Conservation (phyloP, 2,113 vertebrate species). For the Astatotilapia flaviijosephi region DNA sequence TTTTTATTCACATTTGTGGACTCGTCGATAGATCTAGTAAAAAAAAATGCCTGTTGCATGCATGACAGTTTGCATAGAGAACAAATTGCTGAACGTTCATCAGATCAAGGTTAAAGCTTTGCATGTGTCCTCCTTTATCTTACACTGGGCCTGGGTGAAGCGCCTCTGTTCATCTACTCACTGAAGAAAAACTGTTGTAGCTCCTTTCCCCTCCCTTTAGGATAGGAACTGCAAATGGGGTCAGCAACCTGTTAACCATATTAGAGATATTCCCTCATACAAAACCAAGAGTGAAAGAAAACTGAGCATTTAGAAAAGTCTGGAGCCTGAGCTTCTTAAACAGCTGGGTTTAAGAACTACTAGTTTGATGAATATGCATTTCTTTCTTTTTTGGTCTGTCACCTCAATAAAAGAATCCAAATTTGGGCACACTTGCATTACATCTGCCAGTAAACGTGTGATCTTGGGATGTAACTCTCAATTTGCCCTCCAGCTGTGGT, state of each 20-base stretch:
- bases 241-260: not conserved
- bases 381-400: not conserved
- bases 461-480: not conserved
- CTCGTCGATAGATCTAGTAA: not conserved
- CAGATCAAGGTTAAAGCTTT: not conserved
- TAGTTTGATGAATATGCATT: not conserved
- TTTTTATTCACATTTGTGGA: not conserved
- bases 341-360: not conserved
- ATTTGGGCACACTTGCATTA: rapidly evolving
- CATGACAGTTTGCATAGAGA: not conserved
- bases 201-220: not conserved
- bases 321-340: not conserved
- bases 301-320: not conserved
- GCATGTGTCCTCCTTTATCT: not conserved
- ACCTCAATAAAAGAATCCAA: not conserved
- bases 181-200: not conserved
- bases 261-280: not conserved
- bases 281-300: not conserved
- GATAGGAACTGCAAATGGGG: not conserved
- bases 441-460: not conserved
- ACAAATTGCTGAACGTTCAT: not conserved
- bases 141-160: not conserved
- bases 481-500: not conserved
- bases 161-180: not conserved
- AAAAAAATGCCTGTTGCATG: rapidly evolving